Conservation (phyloP, 2,888 invertebrate genomes). For the Lasioglossum calceatum region DNA sequence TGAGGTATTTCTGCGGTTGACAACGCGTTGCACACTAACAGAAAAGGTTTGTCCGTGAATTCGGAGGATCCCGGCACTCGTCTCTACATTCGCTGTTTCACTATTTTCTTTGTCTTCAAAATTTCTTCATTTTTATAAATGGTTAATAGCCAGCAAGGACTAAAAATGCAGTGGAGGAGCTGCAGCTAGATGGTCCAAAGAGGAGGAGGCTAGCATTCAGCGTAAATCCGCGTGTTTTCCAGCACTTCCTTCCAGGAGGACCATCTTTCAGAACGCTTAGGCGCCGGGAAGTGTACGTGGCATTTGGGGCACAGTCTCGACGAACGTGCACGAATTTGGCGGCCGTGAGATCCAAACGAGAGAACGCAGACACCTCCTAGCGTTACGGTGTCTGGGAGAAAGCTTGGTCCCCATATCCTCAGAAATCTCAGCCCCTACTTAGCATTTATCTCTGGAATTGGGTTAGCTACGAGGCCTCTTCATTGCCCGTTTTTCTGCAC, state of each 20-base stretch:
- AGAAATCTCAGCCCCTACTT: slow-evolving; percentile 76
- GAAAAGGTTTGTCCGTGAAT: not conserved
- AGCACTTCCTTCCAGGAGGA: not conserved
- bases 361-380: slow-evolving; percentile 45
- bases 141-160: not conserved
- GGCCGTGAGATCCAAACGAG: slow-evolving; percentile 55
- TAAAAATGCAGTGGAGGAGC: not conserved
- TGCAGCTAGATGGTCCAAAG: not conserved
- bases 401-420: slow-evolving; percentile 64
- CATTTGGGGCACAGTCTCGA: slow-evolving; percentile 15
- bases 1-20: not conserved
- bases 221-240: not conserved
- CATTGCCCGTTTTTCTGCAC: slow-evolving; percentile 67
- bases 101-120: not conserved
- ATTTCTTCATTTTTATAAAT: not conserved
- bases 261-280: not conserved
- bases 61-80: not conserved
- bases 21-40: not conserved
- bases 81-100: not conserved
- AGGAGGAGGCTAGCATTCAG: not conserved
- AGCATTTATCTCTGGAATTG: slow-evolving; percentile 82
- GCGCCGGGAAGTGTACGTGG: not conserved
- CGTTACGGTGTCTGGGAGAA: slow-evolving; percentile 45
- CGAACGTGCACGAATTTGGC: slow-evolving; percentile 24
- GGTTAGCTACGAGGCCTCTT: slow-evolving; percentile 76